phyloP scores from a whole-genome alignment of 2,113 vertebrate genomes.

The Thymallus thymallus region DNA sequence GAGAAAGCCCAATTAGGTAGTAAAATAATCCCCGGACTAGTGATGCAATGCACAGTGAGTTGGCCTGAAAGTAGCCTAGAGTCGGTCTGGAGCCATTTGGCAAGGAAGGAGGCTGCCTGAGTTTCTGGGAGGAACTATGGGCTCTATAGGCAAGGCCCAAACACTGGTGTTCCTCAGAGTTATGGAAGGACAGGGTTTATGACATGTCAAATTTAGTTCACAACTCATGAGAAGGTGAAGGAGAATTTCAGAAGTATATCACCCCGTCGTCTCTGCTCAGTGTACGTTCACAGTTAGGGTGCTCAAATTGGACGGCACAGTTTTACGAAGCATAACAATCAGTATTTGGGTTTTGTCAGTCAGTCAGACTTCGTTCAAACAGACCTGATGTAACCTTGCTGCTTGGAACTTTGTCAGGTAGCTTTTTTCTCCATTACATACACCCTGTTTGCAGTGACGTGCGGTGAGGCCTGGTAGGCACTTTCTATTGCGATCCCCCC shows the following conservation, averaged over 20 bases:
- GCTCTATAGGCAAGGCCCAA: conserved; percentile 24
- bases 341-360: no score
- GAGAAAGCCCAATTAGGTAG: conserved; percentile 38
- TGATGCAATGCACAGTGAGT: conserved; percentile 9
- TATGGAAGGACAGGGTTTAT: conserved; percentile 34
- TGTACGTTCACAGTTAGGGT: neutral
- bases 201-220: conserved; percentile 43
- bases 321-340: conserved; percentile 1
- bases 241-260: conserved; percentile 37
- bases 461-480: no score
- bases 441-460: no score
- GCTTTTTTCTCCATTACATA: no score
- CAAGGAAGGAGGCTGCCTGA: conserved; percentile 1
- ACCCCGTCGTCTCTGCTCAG: conserved; percentile 1
- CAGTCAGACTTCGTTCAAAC: no score
- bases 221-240: conserved; percentile 44
- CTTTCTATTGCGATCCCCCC: no score
- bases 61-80: conserved; percentile 27
- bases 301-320: conserved; percentile 10
- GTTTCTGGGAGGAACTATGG: conserved; percentile 32
- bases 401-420: no score
- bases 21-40: conserved; percentile 16
- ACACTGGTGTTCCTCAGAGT: conserved; percentile 47
- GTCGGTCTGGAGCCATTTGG: conserved; percentile 31
- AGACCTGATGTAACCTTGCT: no score